A percentile compares a stretch with the other conserved stretches of the same genome.
These are phyloP conservation scores for Perognathus longimembris DNA, from an alignment of 2,113 vertebrate genomes.

Conservation along the genomic window DNA sequence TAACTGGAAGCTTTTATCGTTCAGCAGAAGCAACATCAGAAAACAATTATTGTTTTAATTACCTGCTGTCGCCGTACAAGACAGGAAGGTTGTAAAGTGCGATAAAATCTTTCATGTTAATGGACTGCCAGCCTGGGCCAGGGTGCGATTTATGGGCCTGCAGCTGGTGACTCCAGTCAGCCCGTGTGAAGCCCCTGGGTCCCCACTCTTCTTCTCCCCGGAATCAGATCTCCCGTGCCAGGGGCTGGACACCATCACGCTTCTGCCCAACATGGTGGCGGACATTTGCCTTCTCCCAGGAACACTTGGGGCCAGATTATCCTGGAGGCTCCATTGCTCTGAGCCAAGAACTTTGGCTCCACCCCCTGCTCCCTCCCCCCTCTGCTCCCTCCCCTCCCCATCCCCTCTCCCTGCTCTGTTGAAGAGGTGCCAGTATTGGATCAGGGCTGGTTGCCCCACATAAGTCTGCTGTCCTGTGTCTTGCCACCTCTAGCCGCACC, in stretches of 20 bases:
- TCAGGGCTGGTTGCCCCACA: background rate
- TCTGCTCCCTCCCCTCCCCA: background rate
- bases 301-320: background rate
- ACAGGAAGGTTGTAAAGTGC: conserved; percentile 81
- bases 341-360: background rate
- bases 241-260: background rate
- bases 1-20: conserved; percentile 82
- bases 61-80: conserved; percentile 86
- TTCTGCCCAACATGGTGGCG: too few relatives aligned
- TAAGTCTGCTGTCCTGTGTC: background rate
- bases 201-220: background rate
- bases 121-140: conserved; percentile 84
- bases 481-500: background rate
- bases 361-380: background rate
- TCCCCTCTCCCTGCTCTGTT: background rate
- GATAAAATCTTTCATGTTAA: conserved; percentile 87
- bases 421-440: background rate
- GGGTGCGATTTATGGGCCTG: conserved; percentile 83
- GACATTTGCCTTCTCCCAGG: background rate
- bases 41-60: conserved; percentile 90
- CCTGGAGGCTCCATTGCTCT: background rate
- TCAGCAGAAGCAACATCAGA: conserved; percentile 85
- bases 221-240: background rate
- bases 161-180: conserved; percentile 83
- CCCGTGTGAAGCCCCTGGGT: conserved; percentile 38